Evolutionary conservation across 2,113 vertebrate genomes (phyloP).

Genomic region (Menura novaehollandiae): DNA sequence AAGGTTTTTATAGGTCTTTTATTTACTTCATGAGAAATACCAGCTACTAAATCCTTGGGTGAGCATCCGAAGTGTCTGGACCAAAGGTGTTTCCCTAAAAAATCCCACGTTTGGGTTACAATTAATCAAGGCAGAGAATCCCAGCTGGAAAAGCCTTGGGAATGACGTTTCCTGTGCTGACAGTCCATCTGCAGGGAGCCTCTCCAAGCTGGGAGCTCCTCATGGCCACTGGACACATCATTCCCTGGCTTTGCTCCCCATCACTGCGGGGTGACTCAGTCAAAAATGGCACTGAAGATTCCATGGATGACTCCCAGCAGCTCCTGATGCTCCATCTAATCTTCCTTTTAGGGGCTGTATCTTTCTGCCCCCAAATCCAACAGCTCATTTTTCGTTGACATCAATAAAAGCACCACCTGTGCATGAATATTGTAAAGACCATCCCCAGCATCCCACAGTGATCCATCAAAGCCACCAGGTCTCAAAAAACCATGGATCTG

Average conservation of each 20-base stretch:
- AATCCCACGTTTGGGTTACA: background rate
- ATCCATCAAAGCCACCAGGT: background rate
- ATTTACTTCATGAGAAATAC: background rate
- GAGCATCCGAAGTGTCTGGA: background rate
- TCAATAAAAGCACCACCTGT: background rate
- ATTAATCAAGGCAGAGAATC: background rate
- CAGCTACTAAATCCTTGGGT: background rate
- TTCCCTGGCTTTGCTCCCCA: background rate
- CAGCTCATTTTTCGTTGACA: background rate
- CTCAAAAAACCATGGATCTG: background rate
- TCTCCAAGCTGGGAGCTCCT: background rate
- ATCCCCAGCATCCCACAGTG: too few species aligned
- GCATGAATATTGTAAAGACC: background rate
- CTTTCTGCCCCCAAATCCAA: too few species aligned
- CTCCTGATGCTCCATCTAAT: background rate
- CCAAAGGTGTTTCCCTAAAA: background rate
- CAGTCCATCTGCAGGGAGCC: background rate
- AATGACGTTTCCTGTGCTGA: background rate
- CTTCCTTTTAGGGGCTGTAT: too few species aligned
- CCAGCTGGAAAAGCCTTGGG: background rate
- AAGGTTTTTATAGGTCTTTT: background rate
- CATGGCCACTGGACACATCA: background rate
- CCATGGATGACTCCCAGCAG: background rate
- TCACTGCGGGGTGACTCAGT: background rate
- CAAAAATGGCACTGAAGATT: background rate